Base-by-base conservation (phyloP, 2,113 vertebrate genomes). In the Lepus americanus region DNA sequence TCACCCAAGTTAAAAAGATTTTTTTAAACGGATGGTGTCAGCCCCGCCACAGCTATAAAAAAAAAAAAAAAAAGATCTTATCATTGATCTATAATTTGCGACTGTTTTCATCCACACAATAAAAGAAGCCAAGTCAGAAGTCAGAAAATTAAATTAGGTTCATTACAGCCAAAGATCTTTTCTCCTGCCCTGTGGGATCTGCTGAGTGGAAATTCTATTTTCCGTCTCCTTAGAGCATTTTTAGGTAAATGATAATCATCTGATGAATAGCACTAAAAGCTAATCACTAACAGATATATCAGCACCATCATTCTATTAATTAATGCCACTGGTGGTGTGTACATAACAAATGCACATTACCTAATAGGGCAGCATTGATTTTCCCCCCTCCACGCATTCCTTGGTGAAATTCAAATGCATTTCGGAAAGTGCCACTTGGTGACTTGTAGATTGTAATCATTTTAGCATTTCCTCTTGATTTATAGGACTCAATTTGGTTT, bases 201-300 rank as follows among this genome's bases (percentile, higher is more conserved):
- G 36, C 77, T 29, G 73, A 69, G 51, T 64, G 0, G 25, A 96
- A 96, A 93, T 95, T 92, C 96, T 49, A n/a, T 97, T 98, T 96
- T 92, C 44, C 36, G 84, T 64, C 92, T 94, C 73, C 92, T 97
- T 73, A 87, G 44, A 66, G 78, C 36, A 72, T 91, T 64, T 93
- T 61, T 64, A 87, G 97, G 93, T 96, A 97, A 98, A 98, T 97
- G 80, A 96, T 96, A 96, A 96, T 94, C 97, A 95, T 94, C 93
- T 95, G 95, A 96, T 97, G 97, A 97, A 96, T 92, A 92, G 72
- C 61, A 92, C 51, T 92, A 76, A 97, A 97, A 84, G 89, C 95
- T 97, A 97, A 97, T 98, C 96, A 67, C 95, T 89, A 94, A 67
- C 97, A 97, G 98, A 96, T 96, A 89, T 70, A 97, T 92, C 97